Conservation (phyloP, 1,140 invertebrate genomes). For the Drosophila repletoides region DNA sequence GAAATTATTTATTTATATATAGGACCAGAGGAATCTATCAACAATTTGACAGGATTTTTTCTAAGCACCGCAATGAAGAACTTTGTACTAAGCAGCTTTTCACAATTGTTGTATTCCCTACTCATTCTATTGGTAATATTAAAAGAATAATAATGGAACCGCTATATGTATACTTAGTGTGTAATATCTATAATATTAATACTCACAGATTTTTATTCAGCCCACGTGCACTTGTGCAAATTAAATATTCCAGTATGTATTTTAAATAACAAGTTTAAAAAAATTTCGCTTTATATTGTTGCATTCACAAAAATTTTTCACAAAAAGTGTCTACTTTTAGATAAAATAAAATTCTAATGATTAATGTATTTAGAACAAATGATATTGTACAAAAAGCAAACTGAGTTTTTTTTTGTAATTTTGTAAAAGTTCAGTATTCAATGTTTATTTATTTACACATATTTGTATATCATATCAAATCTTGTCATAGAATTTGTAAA, state of each 20-base stretch:
- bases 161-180: no score
- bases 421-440: background rate
- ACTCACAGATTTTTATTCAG: conserved; percentile 30
- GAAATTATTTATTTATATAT: background rate
- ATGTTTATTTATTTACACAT: no score
- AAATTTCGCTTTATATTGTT: conserved; percentile 13
- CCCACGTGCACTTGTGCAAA: conserved; percentile 32
- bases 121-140: no score
- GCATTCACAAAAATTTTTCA: conserved; percentile 43
- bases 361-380: conserved; percentile 1
- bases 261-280: conserved; percentile 5
- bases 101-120: no score
- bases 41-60: no score
- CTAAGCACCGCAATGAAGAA: no score
- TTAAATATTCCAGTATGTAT: background rate
- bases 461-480: no score
- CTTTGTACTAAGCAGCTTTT: no score
- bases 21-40: no score
- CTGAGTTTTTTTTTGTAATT: conserved; percentile 1
- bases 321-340: conserved; percentile 16
- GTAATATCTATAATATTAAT: conserved; percentile 52
- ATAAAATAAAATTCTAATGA: conserved; percentile 16
- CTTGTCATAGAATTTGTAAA: no score
- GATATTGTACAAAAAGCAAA: background rate
- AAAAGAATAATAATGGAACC: no score